Conservation (phyloP, 2,113 vertebrate species). For the Hymenochirus boettgeri region DNA sequence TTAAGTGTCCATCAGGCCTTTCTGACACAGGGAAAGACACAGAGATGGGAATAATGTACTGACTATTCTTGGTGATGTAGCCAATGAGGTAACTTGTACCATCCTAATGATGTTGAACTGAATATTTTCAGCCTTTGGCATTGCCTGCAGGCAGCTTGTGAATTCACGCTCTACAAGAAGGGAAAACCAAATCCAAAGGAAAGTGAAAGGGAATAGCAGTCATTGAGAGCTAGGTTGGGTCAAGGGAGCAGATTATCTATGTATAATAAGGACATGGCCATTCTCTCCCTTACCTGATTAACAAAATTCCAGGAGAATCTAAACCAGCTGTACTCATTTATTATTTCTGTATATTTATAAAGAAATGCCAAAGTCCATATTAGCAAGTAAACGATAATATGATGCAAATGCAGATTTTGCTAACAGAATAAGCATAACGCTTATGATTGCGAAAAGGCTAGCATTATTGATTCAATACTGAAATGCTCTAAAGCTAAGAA, state of each 20-base stretch:
- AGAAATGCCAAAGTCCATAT: not conserved
- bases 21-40: not conserved
- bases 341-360: conserved; percentile 13
- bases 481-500: too few relatives aligned
- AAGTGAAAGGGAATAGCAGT: conserved; percentile 1
- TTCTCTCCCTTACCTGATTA: conserved; percentile 17
- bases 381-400: too few relatives aligned
- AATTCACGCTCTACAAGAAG: conserved; percentile 16
- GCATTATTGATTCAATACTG: too few relatives aligned
- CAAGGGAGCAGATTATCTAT: too few relatives aligned
- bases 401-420: too few relatives aligned
- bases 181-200: conserved; percentile 1
- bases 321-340: conserved; percentile 16
- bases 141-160: conserved; percentile 25
- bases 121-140: conserved; percentile 16
- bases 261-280: conserved; percentile 36
- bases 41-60: conserved; percentile 5
- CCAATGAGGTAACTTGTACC: conserved; percentile 19
- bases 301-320: conserved; percentile 7
- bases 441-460: too few relatives aligned
- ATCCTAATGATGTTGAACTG: conserved; percentile 14
- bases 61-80: conserved; percentile 3
- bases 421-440: too few relatives aligned
- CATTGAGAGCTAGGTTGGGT: not conserved
- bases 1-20: not conserved